phyloP scores from a whole-genome alignment of 2,113 vertebrate species.

The Xenus cinereus region DNA sequence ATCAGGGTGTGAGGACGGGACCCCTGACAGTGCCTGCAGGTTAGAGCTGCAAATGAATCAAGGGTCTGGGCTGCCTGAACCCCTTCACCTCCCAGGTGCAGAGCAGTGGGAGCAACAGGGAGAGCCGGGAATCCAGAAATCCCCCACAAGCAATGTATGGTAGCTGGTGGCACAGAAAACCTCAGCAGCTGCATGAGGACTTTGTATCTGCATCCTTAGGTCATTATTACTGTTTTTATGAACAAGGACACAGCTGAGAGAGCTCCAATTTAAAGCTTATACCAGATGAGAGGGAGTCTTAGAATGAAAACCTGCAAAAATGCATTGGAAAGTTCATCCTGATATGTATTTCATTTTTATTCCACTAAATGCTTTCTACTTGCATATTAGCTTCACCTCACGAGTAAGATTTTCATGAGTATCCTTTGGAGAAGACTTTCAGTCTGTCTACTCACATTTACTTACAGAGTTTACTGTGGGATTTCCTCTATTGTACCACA shows the following conservation, averaged over 20 bases:
- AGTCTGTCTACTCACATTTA: background rate
- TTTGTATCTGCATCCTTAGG: background rate
- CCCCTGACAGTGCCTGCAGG: background rate
- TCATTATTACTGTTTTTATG: no score
- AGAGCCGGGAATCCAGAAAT: background rate
- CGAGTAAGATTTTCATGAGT: rapidly evolving
- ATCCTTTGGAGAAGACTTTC: background rate
- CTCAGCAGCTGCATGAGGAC: background rate
- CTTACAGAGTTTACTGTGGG: background rate
- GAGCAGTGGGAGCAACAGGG: background rate
- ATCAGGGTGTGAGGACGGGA: background rate
- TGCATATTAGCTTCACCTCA: background rate
- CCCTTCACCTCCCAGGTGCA: rapidly evolving
- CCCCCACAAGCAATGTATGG: rapidly evolving
- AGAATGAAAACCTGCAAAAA: background rate
- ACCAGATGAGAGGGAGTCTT: background rate
- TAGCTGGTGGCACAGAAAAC: background rate
- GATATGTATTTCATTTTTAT: background rate
- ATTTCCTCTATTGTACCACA: background rate
- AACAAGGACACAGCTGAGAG: background rate
- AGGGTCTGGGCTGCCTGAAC: background rate
- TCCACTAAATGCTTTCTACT: background rate
- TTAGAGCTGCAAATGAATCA: no score
- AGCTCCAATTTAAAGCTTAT: background rate
- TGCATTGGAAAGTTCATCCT: rapidly evolving